phyloP scores from a whole-genome alignment of 2,113 vertebrate genomes.

The Macroglossus sobrinus region DNA sequence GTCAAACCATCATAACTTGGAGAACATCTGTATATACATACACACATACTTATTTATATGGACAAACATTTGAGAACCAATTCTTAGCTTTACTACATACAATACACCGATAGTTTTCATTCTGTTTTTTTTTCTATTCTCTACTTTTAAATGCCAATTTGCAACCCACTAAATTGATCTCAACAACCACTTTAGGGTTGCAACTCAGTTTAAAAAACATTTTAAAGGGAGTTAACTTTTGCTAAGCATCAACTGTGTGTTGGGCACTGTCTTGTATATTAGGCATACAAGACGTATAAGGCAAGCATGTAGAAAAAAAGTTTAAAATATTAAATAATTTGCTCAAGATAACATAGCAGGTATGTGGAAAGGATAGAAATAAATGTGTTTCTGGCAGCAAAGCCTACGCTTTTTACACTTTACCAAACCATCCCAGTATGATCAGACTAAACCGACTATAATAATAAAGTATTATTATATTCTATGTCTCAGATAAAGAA shows the following conservation, averaged over 20 bases:
- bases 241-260: neutral
- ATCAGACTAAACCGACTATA: neutral
- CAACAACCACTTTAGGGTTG: neutral
- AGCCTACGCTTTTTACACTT: neutral
- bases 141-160: neutral
- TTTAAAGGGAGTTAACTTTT: neutral
- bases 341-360: neutral
- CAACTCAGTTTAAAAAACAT: neutral
- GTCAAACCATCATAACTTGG: too few relatives aligned
- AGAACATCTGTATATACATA: neutral
- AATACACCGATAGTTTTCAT: neutral
- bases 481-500: neutral
- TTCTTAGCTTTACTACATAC: neutral
- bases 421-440: neutral
- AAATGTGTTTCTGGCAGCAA: neutral
- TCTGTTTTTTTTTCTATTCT: neutral
- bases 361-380: neutral
- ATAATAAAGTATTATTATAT: neutral
- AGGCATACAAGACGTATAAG: neutral
- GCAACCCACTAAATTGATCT: slow-evolving; percentile 10
- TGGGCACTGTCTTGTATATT: neutral
- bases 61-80: neutral
- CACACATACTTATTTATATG: neutral
- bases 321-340: neutral
- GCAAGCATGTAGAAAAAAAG: neutral